Conservation (phyloP, 2,113 vertebrate genomes). For the Silurus glanis region DNA sequence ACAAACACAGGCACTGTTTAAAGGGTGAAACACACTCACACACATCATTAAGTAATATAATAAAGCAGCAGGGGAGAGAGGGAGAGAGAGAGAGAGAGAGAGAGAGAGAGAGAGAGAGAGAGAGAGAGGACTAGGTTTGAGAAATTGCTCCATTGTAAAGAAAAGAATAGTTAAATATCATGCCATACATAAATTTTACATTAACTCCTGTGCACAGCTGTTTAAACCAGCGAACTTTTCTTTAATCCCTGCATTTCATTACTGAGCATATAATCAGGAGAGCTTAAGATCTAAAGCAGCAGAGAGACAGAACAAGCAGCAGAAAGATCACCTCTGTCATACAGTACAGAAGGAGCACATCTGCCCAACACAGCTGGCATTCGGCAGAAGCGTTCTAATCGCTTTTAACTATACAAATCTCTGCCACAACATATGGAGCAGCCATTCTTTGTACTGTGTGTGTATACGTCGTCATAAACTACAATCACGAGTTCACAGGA, state of each 20-base stretch:
- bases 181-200: background rate
- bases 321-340: background rate
- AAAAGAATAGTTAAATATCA: constrained; percentile 10
- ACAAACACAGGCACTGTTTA: constrained; percentile 41
- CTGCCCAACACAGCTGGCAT: background rate
- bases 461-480: background rate
- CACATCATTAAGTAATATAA: constrained; percentile 38
- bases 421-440: background rate
- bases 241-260: constrained; percentile 12
- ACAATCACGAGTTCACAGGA: background rate
- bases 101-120: background rate
- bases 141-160: background rate
- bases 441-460: background rate
- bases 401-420: background rate
- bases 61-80: constrained; percentile 30
- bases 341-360: background rate
- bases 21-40: constrained; percentile 22
- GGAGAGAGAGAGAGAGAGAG: background rate
- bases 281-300: background rate
- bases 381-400: background rate
- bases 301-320: background rate
- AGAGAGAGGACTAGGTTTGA: background rate
- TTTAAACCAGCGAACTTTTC: background rate
- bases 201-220: background rate
- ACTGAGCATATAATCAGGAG: background rate